Percentiles rank a stretch among this genome's conserved stretches.
Evolutionary conservation across 2,888 invertebrate genomes (phyloP).

Genomic region (Clanis bilineata): DNA sequence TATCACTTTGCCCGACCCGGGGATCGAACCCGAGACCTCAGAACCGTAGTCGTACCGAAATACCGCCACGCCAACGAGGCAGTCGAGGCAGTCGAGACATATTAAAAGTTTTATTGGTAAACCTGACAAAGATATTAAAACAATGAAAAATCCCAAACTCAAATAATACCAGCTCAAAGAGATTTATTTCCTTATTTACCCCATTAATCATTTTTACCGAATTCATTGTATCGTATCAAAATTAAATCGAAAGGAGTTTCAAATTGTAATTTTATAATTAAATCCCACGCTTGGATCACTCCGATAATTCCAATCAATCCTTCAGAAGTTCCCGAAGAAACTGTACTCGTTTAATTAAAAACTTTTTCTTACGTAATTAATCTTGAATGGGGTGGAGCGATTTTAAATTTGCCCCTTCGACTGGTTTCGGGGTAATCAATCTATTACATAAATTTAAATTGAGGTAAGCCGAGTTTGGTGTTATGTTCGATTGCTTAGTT

Average conservation of each 20-base stretch:
- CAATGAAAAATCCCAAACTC: not conserved
- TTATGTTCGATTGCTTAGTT: not conserved
- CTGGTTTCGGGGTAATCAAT: slow-evolving; percentile 6
- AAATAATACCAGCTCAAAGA: slow-evolving; percentile 4
- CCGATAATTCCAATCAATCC: slow-evolving; percentile 45
- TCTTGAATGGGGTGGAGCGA: slow-evolving; percentile 3
- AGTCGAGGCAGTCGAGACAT: too few species aligned
- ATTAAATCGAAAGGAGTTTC: slow-evolving; percentile 5
- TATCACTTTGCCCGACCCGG: too few species aligned
- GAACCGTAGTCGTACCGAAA: too few species aligned
- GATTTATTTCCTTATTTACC: not conserved
- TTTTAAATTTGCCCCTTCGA: not conserved
- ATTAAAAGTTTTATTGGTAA: not conserved
- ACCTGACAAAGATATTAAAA: not conserved
- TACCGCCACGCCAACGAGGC: too few species aligned
- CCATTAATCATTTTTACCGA: not conserved
- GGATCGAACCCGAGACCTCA: too few species aligned
- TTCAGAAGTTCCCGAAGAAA: slow-evolving; percentile 41
- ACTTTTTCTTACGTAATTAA: slow-evolving; percentile 42
- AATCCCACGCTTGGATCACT: slow-evolving; percentile 17
- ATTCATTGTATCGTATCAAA: not conserved
- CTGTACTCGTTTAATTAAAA: slow-evolving; percentile 64
- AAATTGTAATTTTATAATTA: slow-evolving; percentile 19
- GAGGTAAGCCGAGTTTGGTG: not conserved
- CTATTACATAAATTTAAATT: not conserved